These are phyloP conservation scores for Petrophora chlorosata DNA, from an alignment of 2,888 invertebrate species.

Conservation along the genomic window DNA sequence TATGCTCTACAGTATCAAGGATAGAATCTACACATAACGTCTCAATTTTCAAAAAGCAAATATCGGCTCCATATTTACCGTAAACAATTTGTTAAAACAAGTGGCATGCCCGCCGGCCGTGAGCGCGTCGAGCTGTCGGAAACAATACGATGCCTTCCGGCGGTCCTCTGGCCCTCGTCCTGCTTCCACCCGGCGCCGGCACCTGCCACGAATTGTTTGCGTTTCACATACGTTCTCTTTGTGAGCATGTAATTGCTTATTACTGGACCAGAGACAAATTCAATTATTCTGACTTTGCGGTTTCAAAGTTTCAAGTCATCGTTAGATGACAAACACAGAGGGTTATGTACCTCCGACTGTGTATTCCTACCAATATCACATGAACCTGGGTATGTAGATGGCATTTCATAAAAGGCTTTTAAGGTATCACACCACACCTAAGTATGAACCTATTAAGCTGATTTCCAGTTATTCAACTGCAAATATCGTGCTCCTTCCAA, in stretches of 20 bases:
- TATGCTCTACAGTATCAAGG: too few species aligned
- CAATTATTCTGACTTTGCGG: neutral
- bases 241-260: constrained; percentile 17
- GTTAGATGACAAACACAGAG: too few species aligned
- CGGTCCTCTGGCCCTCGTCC: constrained; percentile 8
- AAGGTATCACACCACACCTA: too few species aligned
- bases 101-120: neutral
- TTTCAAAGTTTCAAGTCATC: too few species aligned
- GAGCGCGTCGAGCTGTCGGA: constrained; percentile 9
- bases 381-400: too few species aligned
- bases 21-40: too few species aligned
- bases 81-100: neutral
- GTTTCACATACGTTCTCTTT: constrained; percentile 13
- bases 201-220: constrained; percentile 16
- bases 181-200: neutral
- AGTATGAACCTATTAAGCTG: neutral
- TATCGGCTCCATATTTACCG: too few species aligned
- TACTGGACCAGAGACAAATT: neutral
- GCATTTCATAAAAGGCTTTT: too few species aligned
- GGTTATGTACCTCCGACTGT: too few species aligned
- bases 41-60: too few species aligned
- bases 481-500: constrained; percentile 4
- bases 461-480: neutral
- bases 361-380: too few species aligned
- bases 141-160: constrained; percentile 19